Conservation (phyloP, 2,797 vertebrate species). For the Lagodon rhomboides region DNA sequence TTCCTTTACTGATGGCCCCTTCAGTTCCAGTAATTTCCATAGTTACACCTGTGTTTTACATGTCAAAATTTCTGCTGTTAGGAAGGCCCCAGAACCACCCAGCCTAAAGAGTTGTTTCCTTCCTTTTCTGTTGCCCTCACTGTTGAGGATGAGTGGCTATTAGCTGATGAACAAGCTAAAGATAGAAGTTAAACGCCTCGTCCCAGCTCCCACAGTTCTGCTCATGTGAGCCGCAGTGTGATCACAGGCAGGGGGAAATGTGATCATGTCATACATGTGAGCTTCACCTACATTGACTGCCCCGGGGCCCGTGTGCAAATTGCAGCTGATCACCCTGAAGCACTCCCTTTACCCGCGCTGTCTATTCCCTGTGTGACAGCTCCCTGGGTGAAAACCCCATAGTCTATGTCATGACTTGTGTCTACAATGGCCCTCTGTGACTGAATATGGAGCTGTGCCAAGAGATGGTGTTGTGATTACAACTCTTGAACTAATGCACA, state of each 20-base stretch:
- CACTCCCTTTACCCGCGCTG: background rate
- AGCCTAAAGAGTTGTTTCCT: background rate
- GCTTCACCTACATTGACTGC: constrained; percentile 21
- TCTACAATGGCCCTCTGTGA: constrained; percentile 29
- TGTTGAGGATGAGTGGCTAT: background rate
- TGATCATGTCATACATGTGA: constrained; percentile 9
- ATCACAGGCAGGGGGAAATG: constrained; percentile 4
- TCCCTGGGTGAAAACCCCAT: constrained; percentile 24
- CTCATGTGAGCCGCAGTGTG: constrained; percentile 24
- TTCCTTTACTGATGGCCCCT: background rate
- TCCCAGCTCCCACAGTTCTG: constrained; percentile 19
- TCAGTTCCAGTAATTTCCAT: background rate
- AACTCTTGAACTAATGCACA: constrained; percentile 25
- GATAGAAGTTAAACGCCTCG: background rate
- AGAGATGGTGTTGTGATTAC: constrained; percentile 31
- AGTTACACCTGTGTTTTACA: background rate
- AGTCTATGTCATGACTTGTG: constrained; percentile 34
- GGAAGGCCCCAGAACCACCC: background rate
- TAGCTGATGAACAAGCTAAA: constrained; percentile 5
- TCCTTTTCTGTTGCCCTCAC: background rate
- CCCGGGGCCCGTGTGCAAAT: constrained; percentile 2
- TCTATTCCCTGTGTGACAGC: constrained; percentile 19
- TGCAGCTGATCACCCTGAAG: constrained; percentile 41
- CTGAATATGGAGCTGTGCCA: constrained; percentile 9
- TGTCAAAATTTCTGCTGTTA: background rate